phyloP scores from a whole-genome alignment of 2,113 vertebrate species.

The Plectropomus leopardus region DNA sequence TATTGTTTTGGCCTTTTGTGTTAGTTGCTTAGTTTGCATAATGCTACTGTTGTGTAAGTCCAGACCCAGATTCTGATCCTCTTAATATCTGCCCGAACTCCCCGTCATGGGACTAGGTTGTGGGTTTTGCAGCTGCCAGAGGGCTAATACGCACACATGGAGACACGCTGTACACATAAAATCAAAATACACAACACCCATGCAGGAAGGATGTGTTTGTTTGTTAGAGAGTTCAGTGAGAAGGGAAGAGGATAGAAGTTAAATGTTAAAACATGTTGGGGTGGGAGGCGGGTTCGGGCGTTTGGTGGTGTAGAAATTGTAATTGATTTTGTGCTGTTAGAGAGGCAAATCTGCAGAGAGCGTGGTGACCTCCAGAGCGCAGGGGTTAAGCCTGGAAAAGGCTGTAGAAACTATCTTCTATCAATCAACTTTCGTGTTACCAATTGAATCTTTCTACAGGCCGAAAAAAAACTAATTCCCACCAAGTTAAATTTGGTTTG shows the following conservation, averaged over 20 bases:
- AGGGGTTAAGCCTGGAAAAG: not conserved
- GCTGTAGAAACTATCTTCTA: no score
- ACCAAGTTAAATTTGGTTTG: not conserved
- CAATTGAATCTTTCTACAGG: conserved; percentile 5
- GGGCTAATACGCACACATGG: not conserved
- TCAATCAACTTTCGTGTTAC: not conserved
- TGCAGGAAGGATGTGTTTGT: conserved; percentile 65
- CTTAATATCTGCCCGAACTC: conserved; percentile 69
- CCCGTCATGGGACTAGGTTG: conserved; percentile 58
- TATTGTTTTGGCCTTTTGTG: conserved; percentile 64
- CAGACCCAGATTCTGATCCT: conserved; percentile 75
- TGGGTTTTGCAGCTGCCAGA: conserved; percentile 35
- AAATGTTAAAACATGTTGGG: conserved; percentile 33
- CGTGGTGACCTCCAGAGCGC: not conserved
- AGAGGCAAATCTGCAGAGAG: not conserved
- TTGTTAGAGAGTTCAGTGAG: conserved; percentile 42
- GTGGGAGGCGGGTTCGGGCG: not conserved
- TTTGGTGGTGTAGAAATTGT: not conserved
- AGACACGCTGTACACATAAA: not conserved
- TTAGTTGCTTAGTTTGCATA: conserved; percentile 67
- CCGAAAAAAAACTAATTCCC: not conserved
- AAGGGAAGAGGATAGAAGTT: conserved; percentile 32
- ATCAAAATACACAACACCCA: conserved; percentile 48
- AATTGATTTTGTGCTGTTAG: not conserved
- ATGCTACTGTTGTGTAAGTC: conserved; percentile 65